These are phyloP conservation scores for Drosophila fungiperda DNA, from an alignment of 2,888 invertebrate species.

Conservation along the genomic window DNA sequence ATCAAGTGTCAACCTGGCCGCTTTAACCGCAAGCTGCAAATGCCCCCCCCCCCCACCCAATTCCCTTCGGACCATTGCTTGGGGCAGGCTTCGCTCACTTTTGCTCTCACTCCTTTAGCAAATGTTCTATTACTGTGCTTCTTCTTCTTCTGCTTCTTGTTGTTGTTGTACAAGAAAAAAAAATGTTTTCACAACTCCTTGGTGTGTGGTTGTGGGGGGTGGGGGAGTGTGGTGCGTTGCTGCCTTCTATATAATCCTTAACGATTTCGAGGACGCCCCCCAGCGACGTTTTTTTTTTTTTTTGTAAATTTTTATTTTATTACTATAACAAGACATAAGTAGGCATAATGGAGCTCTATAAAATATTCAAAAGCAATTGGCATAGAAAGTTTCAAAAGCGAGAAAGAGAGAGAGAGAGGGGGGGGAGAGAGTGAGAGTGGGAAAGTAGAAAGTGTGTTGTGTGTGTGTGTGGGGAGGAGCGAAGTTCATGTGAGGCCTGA, in stretches of 20 bases:
- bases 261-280: slow-evolving; percentile 54
- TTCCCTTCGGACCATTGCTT: slow-evolving; percentile 16
- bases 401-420: too few species aligned
- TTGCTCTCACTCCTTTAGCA: slow-evolving; percentile 28
- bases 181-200: slow-evolving; percentile 53
- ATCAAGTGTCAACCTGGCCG: slow-evolving; percentile 18
- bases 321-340: slow-evolving; percentile 83
- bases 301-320: slow-evolving; percentile 82
- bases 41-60: background rate
- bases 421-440: background rate
- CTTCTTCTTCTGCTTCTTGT: slow-evolving; percentile 13
- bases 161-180: slow-evolving; percentile 25
- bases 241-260: slow-evolving; percentile 60
- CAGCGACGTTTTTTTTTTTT: slow-evolving; percentile 60
- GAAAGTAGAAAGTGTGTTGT: background rate
- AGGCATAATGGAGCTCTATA: slow-evolving; percentile 81
- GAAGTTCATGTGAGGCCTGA: slow-evolving; percentile 30
- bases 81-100: slow-evolving; percentile 25
- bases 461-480: background rate
- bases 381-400: slow-evolving; percentile 65
- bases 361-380: slow-evolving; percentile 82
- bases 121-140: slow-evolving; percentile 4
- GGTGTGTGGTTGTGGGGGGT: slow-evolving; percentile 28
- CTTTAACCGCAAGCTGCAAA: slow-evolving; percentile 17
- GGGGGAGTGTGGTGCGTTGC: slow-evolving; percentile 9